Conservation (phyloP, 2,113 vertebrate genomes). For the Austrofundulus limnaeus region DNA sequence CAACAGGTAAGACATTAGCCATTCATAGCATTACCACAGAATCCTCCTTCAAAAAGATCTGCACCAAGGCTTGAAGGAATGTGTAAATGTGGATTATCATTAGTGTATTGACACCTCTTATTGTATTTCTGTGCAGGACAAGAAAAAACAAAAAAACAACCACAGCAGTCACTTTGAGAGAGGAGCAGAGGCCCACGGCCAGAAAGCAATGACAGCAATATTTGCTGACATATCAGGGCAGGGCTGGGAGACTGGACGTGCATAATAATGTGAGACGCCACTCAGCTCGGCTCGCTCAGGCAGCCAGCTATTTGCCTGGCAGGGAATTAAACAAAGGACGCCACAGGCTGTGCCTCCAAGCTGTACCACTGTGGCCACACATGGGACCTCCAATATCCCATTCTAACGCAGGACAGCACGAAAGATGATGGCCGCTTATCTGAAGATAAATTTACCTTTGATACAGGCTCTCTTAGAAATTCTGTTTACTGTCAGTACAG, state of each 20-base stretch:
- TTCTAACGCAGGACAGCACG: neutral
- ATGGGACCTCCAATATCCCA: constrained; percentile 12
- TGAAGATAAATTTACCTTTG: neutral
- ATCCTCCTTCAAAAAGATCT: too few species aligned
- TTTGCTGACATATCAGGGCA: constrained; percentile 60
- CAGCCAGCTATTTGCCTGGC: constrained; percentile 48
- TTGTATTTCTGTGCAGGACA: constrained; percentile 7
- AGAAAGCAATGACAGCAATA: constrained; percentile 42
- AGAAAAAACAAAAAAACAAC: too few species aligned
- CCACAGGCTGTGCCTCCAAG: constrained; percentile 21
- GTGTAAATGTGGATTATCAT: too few species aligned
- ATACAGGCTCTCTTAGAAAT: neutral
- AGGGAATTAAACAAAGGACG: constrained; percentile 25
- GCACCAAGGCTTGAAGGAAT: too few species aligned
- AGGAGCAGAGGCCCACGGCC: constrained; percentile 29
- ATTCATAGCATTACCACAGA: too few species aligned
- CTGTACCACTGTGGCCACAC: constrained; percentile 6
- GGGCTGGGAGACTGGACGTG: constrained; percentile 38
- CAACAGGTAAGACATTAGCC: too few species aligned
- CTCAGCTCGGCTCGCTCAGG: constrained; percentile 24
- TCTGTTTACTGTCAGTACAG: neutral
- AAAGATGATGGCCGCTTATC: neutral
- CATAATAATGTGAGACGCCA: constrained; percentile 56
- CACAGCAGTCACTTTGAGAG: constrained; percentile 9
- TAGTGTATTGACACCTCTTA: too few species aligned